Evolutionary conservation across 2,113 vertebrate species (phyloP), one percentile per base, ranked within the genome.

Genomic region (Rallus limicola): DNA sequence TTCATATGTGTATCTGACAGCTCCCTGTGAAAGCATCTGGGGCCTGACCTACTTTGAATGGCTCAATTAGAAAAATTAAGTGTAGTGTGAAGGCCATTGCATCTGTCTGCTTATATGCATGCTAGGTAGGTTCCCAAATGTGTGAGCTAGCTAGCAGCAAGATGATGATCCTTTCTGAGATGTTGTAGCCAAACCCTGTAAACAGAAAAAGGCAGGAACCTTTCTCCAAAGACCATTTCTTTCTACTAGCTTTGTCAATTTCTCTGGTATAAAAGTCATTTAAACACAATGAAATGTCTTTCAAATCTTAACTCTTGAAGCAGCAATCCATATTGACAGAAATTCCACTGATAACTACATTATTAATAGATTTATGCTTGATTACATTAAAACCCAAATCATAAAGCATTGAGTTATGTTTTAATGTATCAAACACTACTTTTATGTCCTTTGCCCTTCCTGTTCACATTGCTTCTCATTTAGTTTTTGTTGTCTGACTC

Each of bases 191-290:
- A 63, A 44, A 19, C 11, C 14, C 13, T 19, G 24, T 16, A 50
- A 1, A 9, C 20, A 59, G 50, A 0, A 0, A 63, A 46, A 53
- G 33, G 10, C 24, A 60, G 38, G 10, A 62, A 7, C 34, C 59
- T 86, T 52, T 13, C 28, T 64, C 38, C 16, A 76, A 44, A 72
- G 20, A 24, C 10, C 5, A 26, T 11, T 80, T 71, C 10, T 71
- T 79, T 76, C 46, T 55, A 29, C 29, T 63, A 4, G 21, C 21
- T 79, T 84, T 50, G 24, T 11, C 20, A 78, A 84, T 82, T 59
- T 85, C 42, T 40, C 38, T 71, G 20, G 25, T 18, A 52, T 59
- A 72, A 63, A 90, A 26, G 21, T 40, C 1, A 53, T 67, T 81
- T 78, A 48, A 68, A 76, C 13, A 55, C 18, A 50, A 13, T 55